Evolutionary conservation across 1,140 invertebrate species (phyloP), one percentile per base, ranked within the genome.

Genomic region (Drosophila kurseongensis): DNA sequence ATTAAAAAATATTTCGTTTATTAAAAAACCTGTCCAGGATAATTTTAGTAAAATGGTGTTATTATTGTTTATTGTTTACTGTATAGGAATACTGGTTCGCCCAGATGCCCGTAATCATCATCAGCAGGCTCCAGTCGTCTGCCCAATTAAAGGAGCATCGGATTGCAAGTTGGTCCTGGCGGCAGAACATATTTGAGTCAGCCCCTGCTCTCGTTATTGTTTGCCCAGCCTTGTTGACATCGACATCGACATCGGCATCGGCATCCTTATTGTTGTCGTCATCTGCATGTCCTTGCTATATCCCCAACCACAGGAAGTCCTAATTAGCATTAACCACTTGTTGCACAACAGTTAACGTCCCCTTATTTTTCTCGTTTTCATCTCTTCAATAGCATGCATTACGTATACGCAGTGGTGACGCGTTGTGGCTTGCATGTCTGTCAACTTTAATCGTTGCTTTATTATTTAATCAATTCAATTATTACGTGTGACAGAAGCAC

Each of bases 321-420:
- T 80, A 80, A 85, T 85, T 85, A 85, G 68, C 65, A 78, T 84
- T 63, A 75, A 45, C 56, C 54, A 84, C 81, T 78, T 80, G 81
- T 78, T 78, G 81, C 67, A 47, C 14, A 18, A 48, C 27, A 52
- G 42, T 51, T 48, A 75, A 36, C 73, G 45, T 56, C 65, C 52
- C 71, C 48, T 44, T 18, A 45, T 47, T 52, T 59, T 32, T 41
- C 60, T 36, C 50, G 10, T 36, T 51, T 32, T 23, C 38, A 23
- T 50, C 62, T 29, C 48, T 18, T 44, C 47, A 47, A 54, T 59
- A 47, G 35, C 52, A 32, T 52, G 47, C 47, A 52, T 68, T 63
- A 48, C 65, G 58, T 65, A 65, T 73, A 65, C 63, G 60, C 55
- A 18, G 12, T 6, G 48, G 4, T n/a, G 36, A 18, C 56, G 45